Evolutionary conservation across 2,888 invertebrate genomes (phyloP).

Genomic region (Palloptera scutellata): DNA sequence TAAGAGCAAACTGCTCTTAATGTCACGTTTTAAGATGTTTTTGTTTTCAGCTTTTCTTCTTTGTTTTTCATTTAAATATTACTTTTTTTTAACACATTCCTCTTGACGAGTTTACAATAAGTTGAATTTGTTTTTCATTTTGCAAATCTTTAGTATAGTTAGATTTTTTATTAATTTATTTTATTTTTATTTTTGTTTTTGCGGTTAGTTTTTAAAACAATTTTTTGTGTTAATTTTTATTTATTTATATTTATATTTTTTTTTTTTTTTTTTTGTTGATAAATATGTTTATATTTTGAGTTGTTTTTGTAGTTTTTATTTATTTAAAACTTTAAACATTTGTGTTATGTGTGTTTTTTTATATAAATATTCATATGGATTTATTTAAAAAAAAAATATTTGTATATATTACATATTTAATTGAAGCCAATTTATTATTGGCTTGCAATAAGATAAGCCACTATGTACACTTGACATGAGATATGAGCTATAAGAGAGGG

Average conservation of each 20-base stretch:
- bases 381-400: no score
- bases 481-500: no score
- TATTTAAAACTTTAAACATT: no score
- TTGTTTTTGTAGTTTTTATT: conserved; percentile 34
- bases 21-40: conserved; percentile 26
- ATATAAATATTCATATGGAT: no score
- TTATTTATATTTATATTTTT: neutral
- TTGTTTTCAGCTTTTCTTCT: conserved; percentile 36
- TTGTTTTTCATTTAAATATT: conserved; percentile 32
- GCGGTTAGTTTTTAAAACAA: conserved; percentile 9
- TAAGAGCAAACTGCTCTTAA: neutral
- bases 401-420: no score
- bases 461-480: no score
- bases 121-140: conserved; percentile 3
- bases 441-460: no score
- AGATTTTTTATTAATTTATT: neutral
- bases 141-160: neutral
- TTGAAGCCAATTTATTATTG: no score
- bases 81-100: conserved; percentile 56
- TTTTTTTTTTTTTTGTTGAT: conserved; percentile 42
- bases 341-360: no score
- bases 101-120: conserved; percentile 55
- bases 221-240: conserved; percentile 38
- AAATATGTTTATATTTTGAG: conserved; percentile 25
- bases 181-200: neutral